Percentiles rank a stretch among this genome's conserved stretches.
phyloP scores from a whole-genome alignment of 2,113 vertebrate species.

The Pseudopodoces humilis region DNA sequence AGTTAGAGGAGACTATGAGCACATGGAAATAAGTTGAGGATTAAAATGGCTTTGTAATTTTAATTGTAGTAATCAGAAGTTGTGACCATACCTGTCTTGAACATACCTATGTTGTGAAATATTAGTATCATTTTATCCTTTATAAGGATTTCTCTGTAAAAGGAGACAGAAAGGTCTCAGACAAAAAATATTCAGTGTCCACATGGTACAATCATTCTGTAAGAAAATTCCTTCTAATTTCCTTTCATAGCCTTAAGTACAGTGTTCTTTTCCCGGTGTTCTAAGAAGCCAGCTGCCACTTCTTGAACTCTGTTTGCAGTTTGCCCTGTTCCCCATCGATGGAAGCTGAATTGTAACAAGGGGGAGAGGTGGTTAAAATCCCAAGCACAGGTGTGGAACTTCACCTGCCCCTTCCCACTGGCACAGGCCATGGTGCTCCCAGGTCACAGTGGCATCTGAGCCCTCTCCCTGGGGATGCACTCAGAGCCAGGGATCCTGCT shows the following conservation, averaged over 20 bases:
- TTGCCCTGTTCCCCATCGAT: background rate
- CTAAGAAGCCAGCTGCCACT: background rate
- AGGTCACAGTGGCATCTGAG: background rate
- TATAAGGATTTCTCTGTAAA: background rate
- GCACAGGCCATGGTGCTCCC: background rate
- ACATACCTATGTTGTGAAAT: background rate
- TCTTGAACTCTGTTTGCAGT: background rate
- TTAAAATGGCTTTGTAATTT: background rate
- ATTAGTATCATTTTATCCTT: background rate
- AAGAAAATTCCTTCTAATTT: background rate
- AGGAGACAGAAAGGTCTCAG: background rate
- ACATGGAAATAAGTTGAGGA: background rate
- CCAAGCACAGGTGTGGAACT: fast-evolving
- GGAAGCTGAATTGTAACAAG: background rate
- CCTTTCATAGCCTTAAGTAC: background rate
- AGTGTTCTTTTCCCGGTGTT: background rate
- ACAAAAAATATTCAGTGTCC: background rate
- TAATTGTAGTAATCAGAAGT: background rate
- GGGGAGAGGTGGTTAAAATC: background rate
- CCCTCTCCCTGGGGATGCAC: background rate
- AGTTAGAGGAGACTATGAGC: background rate
- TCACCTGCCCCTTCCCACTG: background rate
- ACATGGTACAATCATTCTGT: background rate
- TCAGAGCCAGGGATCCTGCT: background rate
- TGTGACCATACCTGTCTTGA: background rate